Percentiles rank a stretch among this genome's conserved stretches.
phyloP scores from a whole-genome alignment of 2,113 vertebrate species.

The Oreocharis arfaki region DNA sequence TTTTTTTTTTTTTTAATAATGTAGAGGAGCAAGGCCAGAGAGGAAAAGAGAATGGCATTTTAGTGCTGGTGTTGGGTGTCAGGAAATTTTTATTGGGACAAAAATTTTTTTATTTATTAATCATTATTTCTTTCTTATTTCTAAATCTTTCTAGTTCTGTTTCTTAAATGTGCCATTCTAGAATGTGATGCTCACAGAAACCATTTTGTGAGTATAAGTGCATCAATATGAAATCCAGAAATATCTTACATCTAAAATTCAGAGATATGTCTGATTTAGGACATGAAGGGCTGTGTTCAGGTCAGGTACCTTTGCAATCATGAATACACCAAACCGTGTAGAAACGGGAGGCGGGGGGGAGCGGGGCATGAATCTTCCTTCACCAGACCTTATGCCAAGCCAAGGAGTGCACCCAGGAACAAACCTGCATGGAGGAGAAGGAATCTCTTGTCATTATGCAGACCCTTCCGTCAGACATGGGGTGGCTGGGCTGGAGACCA shows the following conservation, averaged over 20 bases:
- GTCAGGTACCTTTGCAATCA: neutral
- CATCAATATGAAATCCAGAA: neutral
- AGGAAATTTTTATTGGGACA: neutral
- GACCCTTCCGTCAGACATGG: neutral
- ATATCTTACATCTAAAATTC: neutral
- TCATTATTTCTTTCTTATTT: too few species aligned
- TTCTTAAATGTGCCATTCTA: neutral
- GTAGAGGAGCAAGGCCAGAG: neutral
- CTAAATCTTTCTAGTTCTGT: too few species aligned
- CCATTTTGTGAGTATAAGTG: neutral
- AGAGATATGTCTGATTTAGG: neutral
- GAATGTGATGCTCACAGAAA: neutral
- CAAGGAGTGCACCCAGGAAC: neutral
- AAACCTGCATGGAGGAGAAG: accelerated
- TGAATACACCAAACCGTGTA: neutral
- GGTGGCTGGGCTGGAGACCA: neutral
- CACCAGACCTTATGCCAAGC: neutral
- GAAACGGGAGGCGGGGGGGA: too few species aligned
- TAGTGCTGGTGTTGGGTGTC: neutral
- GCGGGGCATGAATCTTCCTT: neutral
- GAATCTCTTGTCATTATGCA: neutral
- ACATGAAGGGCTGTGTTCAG: neutral
- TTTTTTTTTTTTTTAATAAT: neutral
- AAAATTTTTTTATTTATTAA: too few species aligned
- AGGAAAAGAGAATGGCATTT: neutral